Evolutionary conservation across 2,113 vertebrate species (phyloP).

Genomic region (Nerophis lumbriciformis): DNA sequence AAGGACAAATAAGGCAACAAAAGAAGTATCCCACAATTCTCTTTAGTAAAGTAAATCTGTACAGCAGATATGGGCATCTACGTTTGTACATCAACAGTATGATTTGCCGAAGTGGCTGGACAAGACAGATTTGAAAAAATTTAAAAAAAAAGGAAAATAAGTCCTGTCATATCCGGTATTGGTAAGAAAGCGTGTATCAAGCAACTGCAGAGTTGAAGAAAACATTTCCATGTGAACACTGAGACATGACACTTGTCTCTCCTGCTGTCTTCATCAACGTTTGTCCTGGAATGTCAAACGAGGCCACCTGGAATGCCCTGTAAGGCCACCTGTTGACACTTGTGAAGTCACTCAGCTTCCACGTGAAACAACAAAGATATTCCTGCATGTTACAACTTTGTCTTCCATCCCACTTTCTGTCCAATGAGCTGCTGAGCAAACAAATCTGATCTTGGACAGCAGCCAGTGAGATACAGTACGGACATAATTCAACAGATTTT

Average conservation of each 20-base stretch:
- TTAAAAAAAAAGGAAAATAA: no score
- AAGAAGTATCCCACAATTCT: no score
- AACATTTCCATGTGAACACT: no score
- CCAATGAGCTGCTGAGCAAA: slow-evolving; percentile 50
- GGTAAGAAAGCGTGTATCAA: no score
- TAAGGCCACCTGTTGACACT: slow-evolving; percentile 36
- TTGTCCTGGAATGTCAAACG: background rate
- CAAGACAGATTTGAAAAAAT: no score
- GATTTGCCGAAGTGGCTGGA: no score
- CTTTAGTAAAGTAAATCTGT: no score
- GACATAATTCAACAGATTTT: slow-evolving; percentile 36
- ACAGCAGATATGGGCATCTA: no score
- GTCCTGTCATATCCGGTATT: no score
- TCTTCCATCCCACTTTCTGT: slow-evolving; percentile 23
- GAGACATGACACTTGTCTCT: background rate
- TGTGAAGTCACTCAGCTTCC: slow-evolving; percentile 5
- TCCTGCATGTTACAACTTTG: slow-evolving; percentile 8
- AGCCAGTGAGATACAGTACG: slow-evolving; percentile 28
- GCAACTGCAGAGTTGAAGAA: no score
- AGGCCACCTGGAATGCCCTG: slow-evolving; percentile 2
- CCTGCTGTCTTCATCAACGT: slow-evolving; percentile 13
- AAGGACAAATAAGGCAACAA: no score
- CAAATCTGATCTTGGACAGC: slow-evolving; percentile 51
- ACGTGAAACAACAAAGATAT: slow-evolving; percentile 22
- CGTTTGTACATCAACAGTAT: no score